Evolutionary conservation across 2,797 vertebrate genomes (phyloP).

Genomic region (Eulemur rubriventer): DNA sequence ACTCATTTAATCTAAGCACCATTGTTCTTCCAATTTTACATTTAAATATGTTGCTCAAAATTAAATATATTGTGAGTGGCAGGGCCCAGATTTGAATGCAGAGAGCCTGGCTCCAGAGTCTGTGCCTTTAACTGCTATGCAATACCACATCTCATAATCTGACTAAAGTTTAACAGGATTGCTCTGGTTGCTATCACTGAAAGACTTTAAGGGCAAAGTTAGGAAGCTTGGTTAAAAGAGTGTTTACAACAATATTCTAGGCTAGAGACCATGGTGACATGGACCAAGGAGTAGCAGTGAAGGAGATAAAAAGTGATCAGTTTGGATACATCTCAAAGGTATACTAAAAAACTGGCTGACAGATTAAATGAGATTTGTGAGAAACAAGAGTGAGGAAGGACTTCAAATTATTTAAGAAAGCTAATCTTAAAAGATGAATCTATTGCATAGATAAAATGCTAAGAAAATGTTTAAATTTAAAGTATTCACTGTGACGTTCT

Average conservation of each 20-base stretch:
- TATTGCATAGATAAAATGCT: not conserved
- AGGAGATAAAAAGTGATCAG: not conserved
- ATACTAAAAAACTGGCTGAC: not conserved
- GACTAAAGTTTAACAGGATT: not conserved
- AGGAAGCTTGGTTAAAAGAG: not conserved
- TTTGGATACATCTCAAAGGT: not conserved
- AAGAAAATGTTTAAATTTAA: not conserved
- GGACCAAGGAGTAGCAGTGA: not conserved
- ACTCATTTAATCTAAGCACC: not conserved
- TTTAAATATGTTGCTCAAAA: not conserved
- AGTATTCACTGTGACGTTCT: not conserved
- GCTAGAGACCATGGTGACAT: not conserved
- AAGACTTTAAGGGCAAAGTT: not conserved
- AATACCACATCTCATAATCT: not conserved
- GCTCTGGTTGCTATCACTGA: not conserved
- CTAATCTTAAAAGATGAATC: not conserved
- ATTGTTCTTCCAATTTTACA: not conserved
- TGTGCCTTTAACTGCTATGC: not conserved
- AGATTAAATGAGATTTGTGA: not conserved
- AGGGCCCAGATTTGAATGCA: not conserved
- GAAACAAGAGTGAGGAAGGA: not conserved
- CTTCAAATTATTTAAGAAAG: not conserved
- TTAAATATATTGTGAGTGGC: not conserved
- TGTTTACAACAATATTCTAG: not conserved
- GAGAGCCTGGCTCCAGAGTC: not conserved